Percentiles rank a stretch among this genome's conserved stretches.
Evolutionary conservation across 2,888 invertebrate genomes (phyloP).

Genomic region (Choreutis nemorana): DNA sequence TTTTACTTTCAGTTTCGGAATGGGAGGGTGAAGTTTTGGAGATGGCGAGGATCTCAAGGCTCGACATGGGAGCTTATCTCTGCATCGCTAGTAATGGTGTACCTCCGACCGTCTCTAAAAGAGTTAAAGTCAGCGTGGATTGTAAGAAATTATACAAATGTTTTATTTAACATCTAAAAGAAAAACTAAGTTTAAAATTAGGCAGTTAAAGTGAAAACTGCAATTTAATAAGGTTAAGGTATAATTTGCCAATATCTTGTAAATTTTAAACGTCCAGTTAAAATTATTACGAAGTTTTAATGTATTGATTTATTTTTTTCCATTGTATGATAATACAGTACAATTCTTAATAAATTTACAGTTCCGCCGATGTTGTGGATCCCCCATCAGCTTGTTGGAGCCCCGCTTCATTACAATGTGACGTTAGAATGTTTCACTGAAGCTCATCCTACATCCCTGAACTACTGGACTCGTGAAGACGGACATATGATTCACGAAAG

Average conservation of each 20-base stretch:
- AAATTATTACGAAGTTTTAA: too few relatives aligned
- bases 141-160: conserved; percentile 84
- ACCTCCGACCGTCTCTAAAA: conserved; percentile 89
- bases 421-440: conserved; percentile 90
- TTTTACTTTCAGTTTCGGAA: conserved; percentile 71
- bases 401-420: conserved; percentile 82
- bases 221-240: too few relatives aligned
- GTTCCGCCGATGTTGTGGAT: conserved; percentile 94
- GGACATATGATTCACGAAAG: conserved; percentile 91
- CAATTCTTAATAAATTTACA: too few relatives aligned
- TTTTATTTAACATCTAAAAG: background rate
- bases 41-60: conserved; percentile 82
- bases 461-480: conserved; percentile 89
- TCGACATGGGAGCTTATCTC: conserved; percentile 91
- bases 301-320: conserved; percentile 2
- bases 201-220: too few relatives aligned
- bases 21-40: conserved; percentile 87
- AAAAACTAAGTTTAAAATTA: too few relatives aligned
- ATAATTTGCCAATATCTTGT: too few relatives aligned
- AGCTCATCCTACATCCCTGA: conserved; percentile 89
- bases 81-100: conserved; percentile 92
- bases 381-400: conserved; percentile 88
- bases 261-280: too few relatives aligned
- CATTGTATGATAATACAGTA: too few relatives aligned
- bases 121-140: conserved; percentile 93